A percentile compares a stretch with the other conserved stretches of the same genome.
Evolutionary conservation across 2,888 invertebrate species (phyloP).

Genomic region (Scaptomyza cyrtandrae): DNA sequence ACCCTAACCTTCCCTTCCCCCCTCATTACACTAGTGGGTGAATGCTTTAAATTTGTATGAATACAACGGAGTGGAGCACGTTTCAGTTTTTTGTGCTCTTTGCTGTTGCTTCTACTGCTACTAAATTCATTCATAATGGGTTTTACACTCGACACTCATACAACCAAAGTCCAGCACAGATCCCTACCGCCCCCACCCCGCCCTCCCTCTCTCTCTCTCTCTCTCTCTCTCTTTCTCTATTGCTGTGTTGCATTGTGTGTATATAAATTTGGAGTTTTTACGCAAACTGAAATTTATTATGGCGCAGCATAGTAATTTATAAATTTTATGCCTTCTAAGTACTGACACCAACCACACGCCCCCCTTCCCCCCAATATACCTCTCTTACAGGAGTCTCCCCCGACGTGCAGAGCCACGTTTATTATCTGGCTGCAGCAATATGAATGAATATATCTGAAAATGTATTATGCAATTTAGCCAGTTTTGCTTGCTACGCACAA

Average conservation of each 20-base stretch:
- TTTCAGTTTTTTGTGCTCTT: constrained; percentile 57
- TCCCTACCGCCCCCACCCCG: background rate
- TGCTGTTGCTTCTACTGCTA: constrained; percentile 49
- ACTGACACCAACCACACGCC: constrained; percentile 37
- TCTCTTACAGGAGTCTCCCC: too few species aligned
- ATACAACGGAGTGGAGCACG: constrained; percentile 57
- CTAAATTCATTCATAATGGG: constrained; percentile 81
- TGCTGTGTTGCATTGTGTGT: constrained; percentile 47
- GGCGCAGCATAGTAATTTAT: constrained; percentile 78
- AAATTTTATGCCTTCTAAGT: constrained; percentile 80
- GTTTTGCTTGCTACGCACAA: constrained; percentile 33
- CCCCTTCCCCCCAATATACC: background rate
- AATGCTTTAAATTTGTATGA: constrained; percentile 78
- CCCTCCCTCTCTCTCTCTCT: background rate
- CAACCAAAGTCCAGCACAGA: constrained; percentile 13
- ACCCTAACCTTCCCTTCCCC: constrained; percentile 20
- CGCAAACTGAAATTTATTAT: constrained; percentile 79
- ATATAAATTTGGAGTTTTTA: constrained; percentile 79
- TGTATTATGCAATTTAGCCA: constrained; percentile 13
- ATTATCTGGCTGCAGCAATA: constrained; percentile 20
- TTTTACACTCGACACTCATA: constrained; percentile 67
- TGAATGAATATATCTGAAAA: constrained; percentile 29
- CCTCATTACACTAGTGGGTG: constrained; percentile 24
- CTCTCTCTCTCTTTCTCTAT: background rate
- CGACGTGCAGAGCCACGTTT: too few species aligned